A percentile compares a stretch with the other conserved stretches of the same genome.
Evolutionary conservation across 2,888 invertebrate genomes (phyloP).

Genomic region (Hololepta plana): DNA sequence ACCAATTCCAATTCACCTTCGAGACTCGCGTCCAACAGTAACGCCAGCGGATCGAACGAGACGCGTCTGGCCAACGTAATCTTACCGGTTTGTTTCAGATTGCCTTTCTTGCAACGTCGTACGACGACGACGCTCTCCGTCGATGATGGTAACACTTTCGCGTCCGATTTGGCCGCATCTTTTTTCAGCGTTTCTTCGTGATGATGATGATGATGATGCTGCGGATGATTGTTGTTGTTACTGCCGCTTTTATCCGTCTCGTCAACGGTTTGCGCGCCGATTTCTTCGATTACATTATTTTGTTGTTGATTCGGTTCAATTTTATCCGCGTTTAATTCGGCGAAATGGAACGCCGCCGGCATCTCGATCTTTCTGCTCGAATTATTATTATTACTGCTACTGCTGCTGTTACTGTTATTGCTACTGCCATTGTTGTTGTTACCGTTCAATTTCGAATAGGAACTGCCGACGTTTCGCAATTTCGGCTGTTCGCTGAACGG

Average conservation of each 20-base stretch:
- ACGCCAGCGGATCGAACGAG: slow-evolving; percentile 92
- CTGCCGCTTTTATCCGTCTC: slow-evolving; percentile 18
- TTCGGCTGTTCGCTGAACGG: slow-evolving; percentile 67
- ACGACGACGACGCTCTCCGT: slow-evolving; percentile 35
- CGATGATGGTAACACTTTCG: slow-evolving; percentile 8
- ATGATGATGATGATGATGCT: too few species aligned
- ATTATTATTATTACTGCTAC: slow-evolving; percentile 34
- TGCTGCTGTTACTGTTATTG: slow-evolving; percentile 29
- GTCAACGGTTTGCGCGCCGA: slow-evolving; percentile 13
- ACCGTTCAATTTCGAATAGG: slow-evolving; percentile 35
- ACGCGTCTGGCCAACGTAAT: slow-evolving; percentile 66
- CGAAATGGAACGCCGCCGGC: slow-evolving; percentile 67
- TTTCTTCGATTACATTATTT: slow-evolving; percentile 18
- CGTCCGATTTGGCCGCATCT: too few species aligned
- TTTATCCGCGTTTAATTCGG: slow-evolving; percentile 41
- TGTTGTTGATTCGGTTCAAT: slow-evolving; percentile 19
- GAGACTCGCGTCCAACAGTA: slow-evolving; percentile 89
- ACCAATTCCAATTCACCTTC: slow-evolving; percentile 97
- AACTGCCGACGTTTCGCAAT: slow-evolving; percentile 36
- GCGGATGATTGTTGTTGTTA: slow-evolving; percentile 27
- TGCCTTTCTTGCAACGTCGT: slow-evolving; percentile 60
- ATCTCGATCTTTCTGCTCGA: slow-evolving; percentile 66
- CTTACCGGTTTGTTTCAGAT: slow-evolving; percentile 57
- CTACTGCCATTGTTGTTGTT: slow-evolving; percentile 47
- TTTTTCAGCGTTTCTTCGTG: too few species aligned